These are phyloP conservation scores for Hippocampus barbouri DNA, from an alignment of 2,113 vertebrate species.

Conservation along the genomic window DNA sequence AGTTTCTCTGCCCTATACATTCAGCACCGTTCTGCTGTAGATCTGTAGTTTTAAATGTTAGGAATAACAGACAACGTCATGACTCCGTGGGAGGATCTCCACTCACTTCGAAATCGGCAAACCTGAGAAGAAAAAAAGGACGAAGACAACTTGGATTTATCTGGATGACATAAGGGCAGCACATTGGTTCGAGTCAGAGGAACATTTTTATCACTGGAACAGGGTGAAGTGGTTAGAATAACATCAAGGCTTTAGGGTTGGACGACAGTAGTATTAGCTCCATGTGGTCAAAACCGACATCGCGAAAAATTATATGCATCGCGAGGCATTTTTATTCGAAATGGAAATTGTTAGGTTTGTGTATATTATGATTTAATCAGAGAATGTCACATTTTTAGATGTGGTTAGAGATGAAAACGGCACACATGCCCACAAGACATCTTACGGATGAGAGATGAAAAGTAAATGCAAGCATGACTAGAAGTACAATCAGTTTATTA, in stretches of 20 bases:
- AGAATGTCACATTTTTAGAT: conserved; percentile 5
- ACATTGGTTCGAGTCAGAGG: conserved; percentile 3
- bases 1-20: not conserved
- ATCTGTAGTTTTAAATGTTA: conserved; percentile 7
- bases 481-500: conserved; percentile 16
- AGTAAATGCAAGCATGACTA: not conserved
- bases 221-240: conserved; percentile 38
- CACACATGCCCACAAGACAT: not conserved
- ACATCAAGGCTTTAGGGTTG: conserved; percentile 20
- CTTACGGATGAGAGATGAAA: not conserved
- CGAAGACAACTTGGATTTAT: not conserved
- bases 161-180: not conserved
- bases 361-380: conserved; percentile 3
- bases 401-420: conserved; percentile 3
- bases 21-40: not conserved
- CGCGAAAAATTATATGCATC: conserved; percentile 26
- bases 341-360: conserved; percentile 3
- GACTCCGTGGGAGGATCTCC: conserved; percentile 10
- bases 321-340: not conserved
- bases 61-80: conserved; percentile 20
- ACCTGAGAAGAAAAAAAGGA: conserved; percentile 1
- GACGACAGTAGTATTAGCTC: conserved; percentile 12
- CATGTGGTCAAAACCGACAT: conserved; percentile 32
- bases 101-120: conserved; percentile 19
- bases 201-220: not conserved